Conservation (phyloP, 1,140 invertebrate genomes). For the Drosophila bocqueti region DNA sequence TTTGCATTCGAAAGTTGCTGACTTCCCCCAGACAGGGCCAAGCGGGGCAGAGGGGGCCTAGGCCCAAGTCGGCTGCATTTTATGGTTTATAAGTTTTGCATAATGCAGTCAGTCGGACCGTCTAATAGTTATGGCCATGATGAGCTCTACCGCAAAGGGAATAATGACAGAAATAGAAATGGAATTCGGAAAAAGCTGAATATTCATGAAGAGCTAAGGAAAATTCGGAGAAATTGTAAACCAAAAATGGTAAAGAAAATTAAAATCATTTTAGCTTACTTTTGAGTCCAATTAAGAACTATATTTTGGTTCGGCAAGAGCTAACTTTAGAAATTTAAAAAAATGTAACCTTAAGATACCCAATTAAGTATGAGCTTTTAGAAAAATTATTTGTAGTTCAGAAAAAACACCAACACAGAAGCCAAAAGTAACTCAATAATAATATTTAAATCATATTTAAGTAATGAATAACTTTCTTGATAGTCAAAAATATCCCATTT, state of each 20-base stretch:
- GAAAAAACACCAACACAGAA: too few species aligned
- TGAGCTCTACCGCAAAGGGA: conserved; percentile 24
- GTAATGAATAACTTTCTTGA: neutral
- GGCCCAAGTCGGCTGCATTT: conserved; percentile 53
- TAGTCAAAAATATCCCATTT: neutral
- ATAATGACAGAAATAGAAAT: conserved; percentile 8
- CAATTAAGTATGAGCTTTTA: too few species aligned
- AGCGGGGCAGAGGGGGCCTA: conserved; percentile 15
- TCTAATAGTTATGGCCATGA: conserved; percentile 59
- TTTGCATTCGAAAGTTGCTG: conserved; percentile 58
- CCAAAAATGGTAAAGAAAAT: neutral
- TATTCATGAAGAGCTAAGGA: conserved; percentile 19
- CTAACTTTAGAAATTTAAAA: too few species aligned
- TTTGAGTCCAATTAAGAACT: neutral
- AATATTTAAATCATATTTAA: neutral
- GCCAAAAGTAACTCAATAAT: neutral
- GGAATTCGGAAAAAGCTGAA: conserved; percentile 3
- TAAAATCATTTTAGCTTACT: neutral
- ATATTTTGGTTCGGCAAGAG: too few species aligned
- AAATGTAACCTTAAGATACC: too few species aligned
- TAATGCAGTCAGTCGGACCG: conserved; percentile 52
- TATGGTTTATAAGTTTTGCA: conserved; percentile 62
- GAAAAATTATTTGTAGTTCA: too few species aligned
- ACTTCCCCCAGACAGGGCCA: conserved; percentile 48
- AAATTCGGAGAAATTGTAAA: neutral